These are phyloP conservation scores for Gila robusta DNA, from an alignment of 2,797 vertebrate species.

Conservation along the genomic window DNA sequence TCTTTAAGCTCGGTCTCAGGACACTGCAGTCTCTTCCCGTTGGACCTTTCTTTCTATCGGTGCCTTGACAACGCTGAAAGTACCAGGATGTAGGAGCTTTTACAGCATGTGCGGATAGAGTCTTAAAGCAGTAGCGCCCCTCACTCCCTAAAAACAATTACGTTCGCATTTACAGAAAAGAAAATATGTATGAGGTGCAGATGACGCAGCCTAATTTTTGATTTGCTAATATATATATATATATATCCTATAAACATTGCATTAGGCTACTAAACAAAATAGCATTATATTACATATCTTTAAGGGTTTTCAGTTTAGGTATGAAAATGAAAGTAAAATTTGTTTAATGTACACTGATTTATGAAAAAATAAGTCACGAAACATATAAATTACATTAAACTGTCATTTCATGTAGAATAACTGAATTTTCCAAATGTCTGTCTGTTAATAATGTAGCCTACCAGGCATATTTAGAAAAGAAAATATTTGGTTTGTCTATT, in stretches of 20 bases:
- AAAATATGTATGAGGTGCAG: not conserved
- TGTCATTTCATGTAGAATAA: not conserved
- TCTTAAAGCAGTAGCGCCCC: slow-evolving; percentile 59
- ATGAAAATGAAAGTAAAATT: not conserved
- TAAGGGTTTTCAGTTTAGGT: not conserved
- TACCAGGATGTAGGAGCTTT: slow-evolving; percentile 81
- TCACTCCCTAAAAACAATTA: not conserved
- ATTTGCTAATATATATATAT: not conserved
- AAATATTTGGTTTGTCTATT: not conserved
- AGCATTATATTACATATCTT: not conserved
- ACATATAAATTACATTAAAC: not conserved
- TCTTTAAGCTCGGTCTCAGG: slow-evolving; percentile 67
- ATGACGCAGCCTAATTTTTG: not conserved
- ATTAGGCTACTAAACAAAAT: not conserved
- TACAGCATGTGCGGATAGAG: slow-evolving; percentile 37
- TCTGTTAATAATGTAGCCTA: not conserved
- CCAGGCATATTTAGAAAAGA: not conserved
- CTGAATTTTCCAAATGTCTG: not conserved
- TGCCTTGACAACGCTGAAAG: slow-evolving; percentile 81
- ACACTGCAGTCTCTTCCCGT: slow-evolving; percentile 77
- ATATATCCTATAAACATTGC: not conserved
- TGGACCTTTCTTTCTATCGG: slow-evolving; percentile 70
- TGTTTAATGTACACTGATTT: not conserved
- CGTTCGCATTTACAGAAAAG: not conserved
- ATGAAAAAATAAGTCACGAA: not conserved